Evolutionary conservation across 2,888 invertebrate species (phyloP), one percentile per base, ranked within the genome.

Genomic region (Augiades crinisus): DNA sequence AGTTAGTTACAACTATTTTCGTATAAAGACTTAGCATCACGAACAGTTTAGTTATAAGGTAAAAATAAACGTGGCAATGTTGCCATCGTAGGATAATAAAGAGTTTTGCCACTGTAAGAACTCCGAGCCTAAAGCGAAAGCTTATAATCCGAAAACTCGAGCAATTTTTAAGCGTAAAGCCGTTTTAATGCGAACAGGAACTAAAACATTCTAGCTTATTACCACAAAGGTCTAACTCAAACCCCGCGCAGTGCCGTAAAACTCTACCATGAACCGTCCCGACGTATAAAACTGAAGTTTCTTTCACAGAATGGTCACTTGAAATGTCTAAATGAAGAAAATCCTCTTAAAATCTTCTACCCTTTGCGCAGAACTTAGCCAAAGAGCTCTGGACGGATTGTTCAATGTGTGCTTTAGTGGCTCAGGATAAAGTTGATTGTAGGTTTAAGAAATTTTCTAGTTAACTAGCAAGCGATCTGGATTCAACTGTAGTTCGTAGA

Each of bases 281-380:
- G 14, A 12, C 45, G 13, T 44, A 40, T 33, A 33, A 24, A 41
- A 41, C 34, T 19, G 12, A n/a, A 41, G 30, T 34, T 49, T 27
- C 37, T 27, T 41, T 30, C n/a, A 24, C 14, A 34, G 41, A 49
- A 41, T 49, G 41, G 34, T 49, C 41, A 34, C 37, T 43, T 41
- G 36, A 50, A 50, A 50, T 43, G 50, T 50, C 36, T 43, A 36
- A 50, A 50, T 43, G 50, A 43, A 50, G 50, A 50, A 50, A 50
- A 36, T 50, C 36, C 27, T 27, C 36, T 43, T 50, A 50, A 50
- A 50, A 50, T 43, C 34, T 27, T 43, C 22, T 43, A 50, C 36
- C 41, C 43, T 43, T 49, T 49, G 41, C 31, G 7, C 41, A 13
- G 41, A 49, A 49, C 41, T 41, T 50, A 43, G 43, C 27, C 36